Evolutionary conservation across 2,113 vertebrate species (phyloP).

Genomic region (Excalfactoria chinensis): DNA sequence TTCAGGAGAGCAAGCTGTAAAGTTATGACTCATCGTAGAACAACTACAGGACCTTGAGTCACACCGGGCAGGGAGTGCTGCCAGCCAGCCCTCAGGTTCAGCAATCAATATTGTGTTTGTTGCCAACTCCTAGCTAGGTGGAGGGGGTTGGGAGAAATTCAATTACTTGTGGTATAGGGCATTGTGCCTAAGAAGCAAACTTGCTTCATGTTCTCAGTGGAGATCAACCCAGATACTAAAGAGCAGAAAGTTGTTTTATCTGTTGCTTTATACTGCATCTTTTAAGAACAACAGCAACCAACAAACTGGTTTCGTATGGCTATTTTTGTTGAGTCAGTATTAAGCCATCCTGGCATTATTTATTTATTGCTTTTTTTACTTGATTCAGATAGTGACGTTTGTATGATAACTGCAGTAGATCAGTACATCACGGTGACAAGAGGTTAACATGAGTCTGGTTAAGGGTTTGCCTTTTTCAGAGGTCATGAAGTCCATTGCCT

Average conservation of each 20-base stretch:
- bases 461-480: slow-evolving; percentile 15
- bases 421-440: background rate
- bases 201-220: slow-evolving; percentile 21
- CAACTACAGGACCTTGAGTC: background rate
- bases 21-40: background rate
- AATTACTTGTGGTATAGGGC: slow-evolving; percentile 29
- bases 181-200: slow-evolving; percentile 27
- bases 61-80: background rate
- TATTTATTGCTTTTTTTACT: background rate
- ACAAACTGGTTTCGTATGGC: slow-evolving; percentile 5
- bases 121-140: slow-evolving; percentile 2
- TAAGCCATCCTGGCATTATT: background rate
- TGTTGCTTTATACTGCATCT: slow-evolving; percentile 22
- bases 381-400: background rate
- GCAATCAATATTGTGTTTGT: background rate
- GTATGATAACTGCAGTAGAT: background rate
- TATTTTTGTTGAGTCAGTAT: slow-evolving; percentile 37
- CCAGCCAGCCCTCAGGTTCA: background rate
- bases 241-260: slow-evolving; percentile 41
- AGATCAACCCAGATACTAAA: slow-evolving; percentile 36
- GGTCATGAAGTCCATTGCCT: background rate
- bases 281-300: background rate
- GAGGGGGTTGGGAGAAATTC: slow-evolving; percentile 25
- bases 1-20: background rate
- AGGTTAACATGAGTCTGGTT: background rate